Percentiles rank a stretch among this genome's conserved stretches.
These are phyloP conservation scores for Fragum fragum DNA, from an alignment of 2,888 invertebrate species.

Conservation along the genomic window DNA sequence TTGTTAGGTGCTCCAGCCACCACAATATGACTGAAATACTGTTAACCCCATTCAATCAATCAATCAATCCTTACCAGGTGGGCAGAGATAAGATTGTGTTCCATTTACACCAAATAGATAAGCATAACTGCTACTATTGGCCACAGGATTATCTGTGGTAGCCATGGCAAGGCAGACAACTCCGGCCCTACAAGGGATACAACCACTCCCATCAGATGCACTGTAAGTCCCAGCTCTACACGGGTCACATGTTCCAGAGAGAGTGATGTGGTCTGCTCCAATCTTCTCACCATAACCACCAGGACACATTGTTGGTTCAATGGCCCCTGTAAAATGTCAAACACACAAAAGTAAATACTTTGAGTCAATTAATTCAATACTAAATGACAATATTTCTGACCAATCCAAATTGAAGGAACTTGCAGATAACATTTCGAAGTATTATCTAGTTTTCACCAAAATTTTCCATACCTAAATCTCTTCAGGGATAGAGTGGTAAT, in stretches of 20 bases:
- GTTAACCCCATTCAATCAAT: too few species aligned
- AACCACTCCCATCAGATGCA: conserved; percentile 77
- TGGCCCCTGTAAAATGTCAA: conserved; percentile 75
- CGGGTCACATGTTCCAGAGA: conserved; percentile 84
- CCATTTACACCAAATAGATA: conserved; percentile 75
- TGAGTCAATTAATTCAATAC: too few species aligned
- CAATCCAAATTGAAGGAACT: too few species aligned
- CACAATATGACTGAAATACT: too few species aligned
- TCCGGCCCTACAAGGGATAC: conserved; percentile 83
- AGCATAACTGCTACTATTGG: conserved; percentile 75
- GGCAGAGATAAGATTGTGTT: conserved; percentile 84
- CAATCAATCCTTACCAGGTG: conserved; percentile 80
- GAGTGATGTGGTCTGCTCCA: conserved; percentile 78
- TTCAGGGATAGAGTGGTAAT: neutral
- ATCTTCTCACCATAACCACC: conserved; percentile 83
- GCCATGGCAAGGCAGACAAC: conserved; percentile 83
- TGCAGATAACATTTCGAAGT: too few species aligned
- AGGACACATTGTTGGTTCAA: conserved; percentile 84
- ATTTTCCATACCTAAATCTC: neutral
- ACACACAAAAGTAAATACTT: too few species aligned
- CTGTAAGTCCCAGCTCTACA: conserved; percentile 84
- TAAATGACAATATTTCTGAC: too few species aligned
- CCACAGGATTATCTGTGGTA: conserved; percentile 81
- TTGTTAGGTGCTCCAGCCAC: too few species aligned
- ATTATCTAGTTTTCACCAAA: too few species aligned